A percentile compares a stretch with the other conserved stretches of the same genome.
Conservation (phyloP, 2,888 invertebrate species). For the Hermodice carunculata region DNA sequence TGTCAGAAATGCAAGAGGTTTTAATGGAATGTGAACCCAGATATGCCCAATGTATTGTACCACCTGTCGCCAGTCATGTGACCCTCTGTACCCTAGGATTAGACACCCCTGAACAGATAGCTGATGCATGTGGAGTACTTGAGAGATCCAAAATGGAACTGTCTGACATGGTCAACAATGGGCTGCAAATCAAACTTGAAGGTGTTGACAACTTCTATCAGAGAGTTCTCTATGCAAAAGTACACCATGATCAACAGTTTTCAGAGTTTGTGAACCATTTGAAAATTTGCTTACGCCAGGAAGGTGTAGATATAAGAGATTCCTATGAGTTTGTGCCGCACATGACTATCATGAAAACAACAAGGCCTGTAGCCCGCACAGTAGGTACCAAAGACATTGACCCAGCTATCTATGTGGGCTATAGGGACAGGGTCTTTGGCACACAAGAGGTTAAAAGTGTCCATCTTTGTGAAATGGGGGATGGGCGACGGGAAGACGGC, state of each 20-base stretch:
- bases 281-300: constrained; percentile 52
- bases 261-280: constrained; percentile 58
- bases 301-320: constrained; percentile 66
- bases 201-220: constrained; percentile 67
- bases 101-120: constrained; percentile 58
- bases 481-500: constrained; percentile 61
- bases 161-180: constrained; percentile 23
- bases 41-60: constrained; percentile 63
- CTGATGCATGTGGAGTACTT: constrained; percentile 50
- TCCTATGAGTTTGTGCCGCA: constrained; percentile 70
- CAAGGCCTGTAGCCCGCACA: constrained; percentile 58
- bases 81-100: constrained; percentile 69
- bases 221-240: constrained; percentile 68
- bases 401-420: constrained; percentile 58
- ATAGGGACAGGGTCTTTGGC: constrained; percentile 64
- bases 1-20: constrained; percentile 58
- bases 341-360: constrained; percentile 69
- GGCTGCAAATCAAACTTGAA: constrained; percentile 50
- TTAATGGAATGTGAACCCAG: constrained; percentile 62
- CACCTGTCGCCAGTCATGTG: constrained; percentile 63
- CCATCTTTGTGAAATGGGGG: constrained; percentile 67
- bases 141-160: constrained; percentile 30
- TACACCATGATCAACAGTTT: constrained; percentile 59
- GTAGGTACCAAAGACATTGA: constrained; percentile 59
- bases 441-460: constrained; percentile 61